Conservation (phyloP, 2,113 vertebrate genomes). For the Canis aureus region DNA sequence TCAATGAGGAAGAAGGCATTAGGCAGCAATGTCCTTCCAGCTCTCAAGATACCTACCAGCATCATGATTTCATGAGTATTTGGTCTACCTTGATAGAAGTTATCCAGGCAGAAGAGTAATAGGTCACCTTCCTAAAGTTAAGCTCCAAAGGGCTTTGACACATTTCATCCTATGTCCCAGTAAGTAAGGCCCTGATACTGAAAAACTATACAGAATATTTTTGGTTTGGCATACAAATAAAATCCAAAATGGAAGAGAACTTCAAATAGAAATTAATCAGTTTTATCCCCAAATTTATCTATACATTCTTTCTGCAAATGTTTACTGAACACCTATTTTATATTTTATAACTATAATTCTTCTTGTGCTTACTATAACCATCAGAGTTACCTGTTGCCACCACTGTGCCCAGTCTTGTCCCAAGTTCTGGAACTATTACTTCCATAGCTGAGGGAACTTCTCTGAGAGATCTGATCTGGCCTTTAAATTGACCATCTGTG, state of each 20-base stretch:
- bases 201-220: conserved; percentile 38
- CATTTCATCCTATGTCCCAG: not conserved
- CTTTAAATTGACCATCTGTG: not conserved
- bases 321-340: not conserved
- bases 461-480: not conserved
- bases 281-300: not conserved
- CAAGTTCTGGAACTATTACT: not conserved
- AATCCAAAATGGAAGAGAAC: not conserved
- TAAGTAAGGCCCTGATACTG: not conserved
- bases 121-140: not conserved
- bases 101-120: not conserved
- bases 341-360: not conserved
- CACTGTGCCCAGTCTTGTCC: not conserved
- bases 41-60: not conserved
- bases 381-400: not conserved
- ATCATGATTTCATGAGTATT: not conserved
- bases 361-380: not conserved
- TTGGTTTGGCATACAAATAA: not conserved
- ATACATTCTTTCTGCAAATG: not conserved
- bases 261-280: not conserved
- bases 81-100: not conserved
- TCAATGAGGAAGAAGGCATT: not conserved
- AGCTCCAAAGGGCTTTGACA: not conserved
- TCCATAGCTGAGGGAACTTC: not conserved
- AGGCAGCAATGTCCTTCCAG: not conserved